Evolutionary conservation across 2,797 vertebrate genomes (phyloP), one percentile per base, ranked within the genome.

Genomic region (Notolabrus celidotus): DNA sequence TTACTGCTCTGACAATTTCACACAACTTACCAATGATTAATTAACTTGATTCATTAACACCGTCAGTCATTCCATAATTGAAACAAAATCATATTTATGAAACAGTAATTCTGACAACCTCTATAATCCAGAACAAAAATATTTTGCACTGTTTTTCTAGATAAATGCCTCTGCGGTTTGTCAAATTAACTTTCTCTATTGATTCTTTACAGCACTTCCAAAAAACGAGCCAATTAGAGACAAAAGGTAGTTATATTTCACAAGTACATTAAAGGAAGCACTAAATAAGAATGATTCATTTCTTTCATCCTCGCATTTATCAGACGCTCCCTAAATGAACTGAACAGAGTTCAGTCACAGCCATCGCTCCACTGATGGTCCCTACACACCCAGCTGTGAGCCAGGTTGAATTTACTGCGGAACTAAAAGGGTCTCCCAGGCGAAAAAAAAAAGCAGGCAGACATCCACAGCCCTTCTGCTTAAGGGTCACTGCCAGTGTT

Each of bases 401-500:
- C 20, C 58, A 73, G 71, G 67, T 53, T 51, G 55, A 63, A 62
- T 74, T 73, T 52, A 45, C 2, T 27, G 39, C 27, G 16, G 29
- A 54, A 82, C 72, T 69, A 74, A 84, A 72, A 73, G 23, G 31
- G 60, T 43, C 33, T 64, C 41, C n/a, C 50, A 49, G 27, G 23
- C 17, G 29, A 49, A 19, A 41, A 62, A 27, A 63, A 46, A 8
- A 33, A 58, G 22, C 7, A 3, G 19, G 51, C 50, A 62, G 23
- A 70, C 51, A 66, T 50, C 33, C 20, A 64, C 66, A 34, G 69
- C 2, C n/a, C 29, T 71, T 45, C n/a, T 19, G 57, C 81, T 86
- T 76, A 57, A 76, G 82, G 84, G 85, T 92, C 73, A 90, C 42
- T 38, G 55, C 57, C 68, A 36, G 54, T 52, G 65, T 55, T 33